Percentiles rank a stretch among this genome's conserved stretches.
These are phyloP conservation scores for Aptenodytes patagonicus DNA, from an alignment of 2,113 vertebrate genomes.

Conservation along the genomic window DNA sequence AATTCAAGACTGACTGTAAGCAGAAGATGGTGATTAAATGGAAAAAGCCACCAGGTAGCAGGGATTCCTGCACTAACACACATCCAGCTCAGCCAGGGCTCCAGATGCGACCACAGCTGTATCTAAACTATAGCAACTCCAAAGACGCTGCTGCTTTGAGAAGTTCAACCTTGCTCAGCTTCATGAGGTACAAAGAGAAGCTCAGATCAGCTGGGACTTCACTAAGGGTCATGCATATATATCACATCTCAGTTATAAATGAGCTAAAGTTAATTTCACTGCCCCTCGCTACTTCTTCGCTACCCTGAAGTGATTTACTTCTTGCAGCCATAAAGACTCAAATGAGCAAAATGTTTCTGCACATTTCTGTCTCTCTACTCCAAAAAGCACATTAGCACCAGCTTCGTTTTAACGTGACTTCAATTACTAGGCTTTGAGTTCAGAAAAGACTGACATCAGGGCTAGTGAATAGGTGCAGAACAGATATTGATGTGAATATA, in stretches of 20 bases:
- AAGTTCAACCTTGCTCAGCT: not conserved
- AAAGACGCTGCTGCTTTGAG: not conserved
- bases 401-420: not conserved
- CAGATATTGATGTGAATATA: rapidly evolving
- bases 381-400: not conserved
- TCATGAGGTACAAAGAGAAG: not conserved
- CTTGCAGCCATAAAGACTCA: not conserved
- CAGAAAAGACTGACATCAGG: not conserved
- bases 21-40: not conserved
- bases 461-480: not conserved
- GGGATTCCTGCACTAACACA: not conserved
- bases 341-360: not conserved
- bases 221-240: rapidly evolving
- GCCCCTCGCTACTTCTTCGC: not conserved
- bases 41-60: not conserved
- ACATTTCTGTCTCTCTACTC: not conserved
- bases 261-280: not conserved
- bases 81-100: not conserved
- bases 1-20: not conserved
- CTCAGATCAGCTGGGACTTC: not conserved
- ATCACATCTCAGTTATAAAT: rapidly evolving
- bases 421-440: not conserved
- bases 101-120: not conserved
- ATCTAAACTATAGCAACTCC: not conserved
- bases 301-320: not conserved